Evolutionary conservation across 2,888 invertebrate species (phyloP), one percentile per base, ranked within the genome.

Genomic region (Argyra leucocephala): DNA sequence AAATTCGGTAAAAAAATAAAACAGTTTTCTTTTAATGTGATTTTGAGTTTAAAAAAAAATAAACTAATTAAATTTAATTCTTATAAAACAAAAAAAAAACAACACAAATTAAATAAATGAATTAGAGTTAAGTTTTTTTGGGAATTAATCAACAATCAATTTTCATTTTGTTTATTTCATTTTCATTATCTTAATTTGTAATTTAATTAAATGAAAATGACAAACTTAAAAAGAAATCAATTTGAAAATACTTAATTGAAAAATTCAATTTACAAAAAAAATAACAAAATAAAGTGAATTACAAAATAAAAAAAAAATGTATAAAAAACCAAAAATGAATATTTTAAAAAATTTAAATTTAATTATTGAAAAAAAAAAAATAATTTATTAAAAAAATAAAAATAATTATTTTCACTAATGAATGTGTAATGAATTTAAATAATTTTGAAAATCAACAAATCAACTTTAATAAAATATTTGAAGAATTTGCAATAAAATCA

Each of bases 191-290:
- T 48, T 48, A 1, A 5, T 48, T 18, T n/a, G 48, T 48, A 2
- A 48, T 18, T 48, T 18, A 48, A 48, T 12, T 4, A 5, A 48
- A 48, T 48, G 15, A 48, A 48, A 48, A 48, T 48, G 48, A 48
- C 48, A 48, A 48, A 48, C 15, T 48, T 48, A 18, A 15, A 48
- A 48, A 48, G n/a, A 48, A 48, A 48, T 48, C 48, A 18, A 48
- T 48, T 48, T 48, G 48, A 48, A 48, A 48, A 48, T 48, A 48
- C 48, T 48, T 48, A 48, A 48, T 48, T 48, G n/a, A 48, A 48
- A 48, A 48, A 3, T n/a, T 18, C 5, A 37, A 48, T 48, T 18
- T 1, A 31, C 12, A 31, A 31, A 31, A 31, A 31, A 31, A 31
- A 31, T 10, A 2, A 31, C 31, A 31, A 31, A 31, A 31, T 31